Percentiles rank a stretch among this genome's conserved stretches.
Evolutionary conservation across 2,888 invertebrate species (phyloP).

Genomic region (Trimorus sp.): DNA sequence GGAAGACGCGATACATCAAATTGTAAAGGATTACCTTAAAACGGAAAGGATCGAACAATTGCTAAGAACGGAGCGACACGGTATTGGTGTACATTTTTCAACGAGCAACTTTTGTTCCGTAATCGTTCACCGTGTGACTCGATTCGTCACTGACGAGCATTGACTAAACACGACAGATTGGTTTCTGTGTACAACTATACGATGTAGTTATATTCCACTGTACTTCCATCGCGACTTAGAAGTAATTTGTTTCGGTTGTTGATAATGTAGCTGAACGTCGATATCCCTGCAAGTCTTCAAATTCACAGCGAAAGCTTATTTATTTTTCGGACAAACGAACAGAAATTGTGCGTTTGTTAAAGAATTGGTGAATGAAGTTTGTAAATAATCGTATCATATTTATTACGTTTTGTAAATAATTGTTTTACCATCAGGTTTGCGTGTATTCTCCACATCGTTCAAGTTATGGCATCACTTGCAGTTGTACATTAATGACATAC

Average conservation of each 20-base stretch:
- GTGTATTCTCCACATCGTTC: too few relatives aligned
- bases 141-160: constrained; percentile 16
- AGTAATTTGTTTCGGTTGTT: constrained; percentile 42
- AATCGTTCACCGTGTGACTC: constrained; percentile 18
- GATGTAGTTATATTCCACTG: constrained; percentile 26
- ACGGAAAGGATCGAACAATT: constrained; percentile 2
- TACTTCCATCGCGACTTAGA: constrained; percentile 26
- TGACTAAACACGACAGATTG: constrained; percentile 14
- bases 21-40: constrained; percentile 5
- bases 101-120: constrained; percentile 34
- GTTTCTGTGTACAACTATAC: constrained; percentile 43
- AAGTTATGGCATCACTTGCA: too few relatives aligned
- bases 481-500: too few relatives aligned
- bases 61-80: constrained; percentile 14
- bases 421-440: neutral
- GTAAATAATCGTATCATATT: constrained; percentile 41
- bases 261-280: constrained; percentile 53
- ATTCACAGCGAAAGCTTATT: constrained; percentile 55
- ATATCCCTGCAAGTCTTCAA: constrained; percentile 35
- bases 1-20: constrained; percentile 36
- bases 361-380: constrained; percentile 64
- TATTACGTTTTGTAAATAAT: constrained; percentile 55
- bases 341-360: constrained; percentile 69
- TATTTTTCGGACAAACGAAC: constrained; percentile 65
- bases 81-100: constrained; percentile 43